Conservation (phyloP, 2,113 vertebrate species). For the Psittacula cyanocephala region DNA sequence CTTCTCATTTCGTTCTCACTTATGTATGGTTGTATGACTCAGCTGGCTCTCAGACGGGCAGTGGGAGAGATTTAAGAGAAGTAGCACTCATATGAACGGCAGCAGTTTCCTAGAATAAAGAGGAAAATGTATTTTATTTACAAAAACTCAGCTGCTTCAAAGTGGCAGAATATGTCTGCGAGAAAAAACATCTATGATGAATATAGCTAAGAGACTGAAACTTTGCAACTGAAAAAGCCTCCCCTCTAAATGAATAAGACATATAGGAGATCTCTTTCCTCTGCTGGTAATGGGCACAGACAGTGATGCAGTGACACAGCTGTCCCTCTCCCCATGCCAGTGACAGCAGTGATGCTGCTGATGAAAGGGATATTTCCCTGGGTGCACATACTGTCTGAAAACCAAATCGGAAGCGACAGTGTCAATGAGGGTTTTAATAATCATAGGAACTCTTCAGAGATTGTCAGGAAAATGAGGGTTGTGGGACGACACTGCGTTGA, state of each 20-base stretch:
- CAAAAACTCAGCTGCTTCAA: not conserved
- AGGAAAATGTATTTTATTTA: not conserved
- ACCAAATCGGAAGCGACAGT: constrained; percentile 1
- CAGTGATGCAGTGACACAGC: not conserved
- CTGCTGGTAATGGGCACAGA: constrained; percentile 4
- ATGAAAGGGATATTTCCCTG: not conserved
- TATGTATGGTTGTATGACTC: not conserved
- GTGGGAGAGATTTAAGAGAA: not conserved
- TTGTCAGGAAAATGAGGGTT: not conserved
- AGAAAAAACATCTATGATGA: not conserved
- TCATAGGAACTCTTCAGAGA: not conserved
- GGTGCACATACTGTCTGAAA: not conserved
- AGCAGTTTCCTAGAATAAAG: not conserved
- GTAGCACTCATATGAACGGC: not conserved
- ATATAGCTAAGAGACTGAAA: not conserved
- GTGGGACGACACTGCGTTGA: not conserved
- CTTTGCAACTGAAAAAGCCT: not conserved
- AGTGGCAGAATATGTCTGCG: not conserved
- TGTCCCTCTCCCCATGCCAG: not conserved
- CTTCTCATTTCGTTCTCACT: constrained; percentile 2
- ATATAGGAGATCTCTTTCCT: not conserved
- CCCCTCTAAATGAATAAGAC: not conserved
- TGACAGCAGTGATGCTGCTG: not conserved
- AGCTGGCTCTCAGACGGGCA: not conserved
- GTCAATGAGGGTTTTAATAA: not conserved